phyloP scores from a whole-genome alignment of 2,797 vertebrate genomes.

The Glossophaga mutica region DNA sequence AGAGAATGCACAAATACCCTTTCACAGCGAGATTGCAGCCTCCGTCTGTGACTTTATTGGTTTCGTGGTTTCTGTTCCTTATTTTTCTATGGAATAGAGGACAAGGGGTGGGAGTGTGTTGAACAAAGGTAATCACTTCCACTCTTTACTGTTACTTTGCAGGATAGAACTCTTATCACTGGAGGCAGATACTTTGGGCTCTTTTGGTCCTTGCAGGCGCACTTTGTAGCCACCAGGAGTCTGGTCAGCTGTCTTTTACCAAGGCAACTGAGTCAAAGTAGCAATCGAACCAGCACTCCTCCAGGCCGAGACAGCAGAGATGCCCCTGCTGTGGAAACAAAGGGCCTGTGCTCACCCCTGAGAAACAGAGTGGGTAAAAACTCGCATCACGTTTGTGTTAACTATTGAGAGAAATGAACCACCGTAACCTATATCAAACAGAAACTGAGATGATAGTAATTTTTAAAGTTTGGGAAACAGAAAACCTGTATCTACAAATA shows the following conservation, averaged over 20 bases:
- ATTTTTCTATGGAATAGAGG: neutral
- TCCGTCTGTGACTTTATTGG: neutral
- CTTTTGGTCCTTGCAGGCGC: neutral
- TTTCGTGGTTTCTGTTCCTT: neutral
- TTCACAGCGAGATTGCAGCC: neutral
- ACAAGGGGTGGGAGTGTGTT: neutral
- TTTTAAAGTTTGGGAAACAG: neutral
- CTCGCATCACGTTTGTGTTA: neutral
- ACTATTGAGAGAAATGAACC: neutral
- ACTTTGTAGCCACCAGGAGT: neutral
- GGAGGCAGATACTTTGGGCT: neutral
- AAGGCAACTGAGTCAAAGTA: neutral
- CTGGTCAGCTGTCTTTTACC: neutral
- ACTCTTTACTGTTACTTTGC: neutral
- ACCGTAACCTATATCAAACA: neutral
- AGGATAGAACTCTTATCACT: neutral
- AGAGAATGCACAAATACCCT: neutral
- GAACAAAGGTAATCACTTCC: neutral
- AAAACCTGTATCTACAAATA: neutral
- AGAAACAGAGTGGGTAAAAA: neutral
- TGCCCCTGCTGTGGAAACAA: neutral
- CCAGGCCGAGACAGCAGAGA: neutral
- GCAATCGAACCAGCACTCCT: neutral
- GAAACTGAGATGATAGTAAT: neutral
- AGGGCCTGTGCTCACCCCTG: neutral